Evolutionary conservation across 2,113 vertebrate genomes (phyloP).

Genomic region (Coracopsis vasa): DNA sequence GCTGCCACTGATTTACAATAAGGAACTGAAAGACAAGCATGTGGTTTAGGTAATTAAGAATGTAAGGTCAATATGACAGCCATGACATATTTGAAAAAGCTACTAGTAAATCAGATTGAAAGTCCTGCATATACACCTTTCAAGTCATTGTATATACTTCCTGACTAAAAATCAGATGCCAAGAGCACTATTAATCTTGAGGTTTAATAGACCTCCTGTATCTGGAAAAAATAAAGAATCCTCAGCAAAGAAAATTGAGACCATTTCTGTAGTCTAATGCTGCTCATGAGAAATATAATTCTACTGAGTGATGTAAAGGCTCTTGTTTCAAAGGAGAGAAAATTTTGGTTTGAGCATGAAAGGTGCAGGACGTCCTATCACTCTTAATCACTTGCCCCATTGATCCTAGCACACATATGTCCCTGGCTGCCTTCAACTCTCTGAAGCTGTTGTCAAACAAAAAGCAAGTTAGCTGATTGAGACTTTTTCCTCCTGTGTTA

Average conservation of each 20-base stretch:
- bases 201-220: neutral
- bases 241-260: neutral
- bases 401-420: slow-evolving; percentile 9
- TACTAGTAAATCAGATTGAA: slow-evolving; percentile 41
- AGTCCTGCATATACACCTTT: slow-evolving; percentile 18
- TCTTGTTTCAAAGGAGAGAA: slow-evolving; percentile 38
- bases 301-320: neutral
- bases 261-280: neutral
- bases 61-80: slow-evolving; percentile 39
- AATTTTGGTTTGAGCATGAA: neutral
- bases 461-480: neutral
- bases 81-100: slow-evolving; percentile 30
- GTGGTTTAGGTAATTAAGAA: slow-evolving; percentile 37
- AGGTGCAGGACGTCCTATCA: neutral
- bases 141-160: slow-evolving; percentile 48
- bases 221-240: neutral
- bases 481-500: neutral
- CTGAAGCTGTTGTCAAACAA: slow-evolving; percentile 11
- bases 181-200: slow-evolving; percentile 18
- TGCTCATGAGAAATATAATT: neutral
- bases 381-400: slow-evolving; percentile 21
- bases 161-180: slow-evolving; percentile 41
- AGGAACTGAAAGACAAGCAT: neutral
- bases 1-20: neutral
- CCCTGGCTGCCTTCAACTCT: neutral